These are phyloP conservation scores for Artemia franciscana DNA, from an alignment of 1,140 invertebrate genomes.

Conservation along the genomic window DNA sequence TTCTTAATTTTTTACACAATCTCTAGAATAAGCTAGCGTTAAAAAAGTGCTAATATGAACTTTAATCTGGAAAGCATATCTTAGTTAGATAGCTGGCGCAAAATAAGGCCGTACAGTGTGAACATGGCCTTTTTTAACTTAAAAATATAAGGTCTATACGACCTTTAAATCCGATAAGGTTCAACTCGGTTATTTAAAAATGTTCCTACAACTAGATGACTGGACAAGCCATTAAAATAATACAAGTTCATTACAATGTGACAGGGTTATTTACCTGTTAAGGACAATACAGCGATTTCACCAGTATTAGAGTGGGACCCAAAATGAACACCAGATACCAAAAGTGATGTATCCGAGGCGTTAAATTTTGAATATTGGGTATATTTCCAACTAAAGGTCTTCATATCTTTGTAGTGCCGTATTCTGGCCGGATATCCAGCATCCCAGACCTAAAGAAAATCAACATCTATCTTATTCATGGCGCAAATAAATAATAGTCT, in stretches of 20 bases:
- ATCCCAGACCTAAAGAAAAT: constrained; percentile 69
- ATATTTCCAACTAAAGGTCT: constrained; percentile 61
- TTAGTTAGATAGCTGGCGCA: too few relatives aligned
- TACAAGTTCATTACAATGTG: not conserved
- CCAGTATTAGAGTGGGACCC: constrained; percentile 47
- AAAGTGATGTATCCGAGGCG: constrained; percentile 47
- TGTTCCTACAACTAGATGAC: not conserved
- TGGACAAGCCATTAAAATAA: constrained; percentile 3
- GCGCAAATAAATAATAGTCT: too few relatives aligned
- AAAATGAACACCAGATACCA: constrained; percentile 69
- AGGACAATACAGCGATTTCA: constrained; percentile 50
- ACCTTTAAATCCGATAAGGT: not conserved
- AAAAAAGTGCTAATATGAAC: too few relatives aligned
- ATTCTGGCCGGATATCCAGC: constrained; percentile 41
- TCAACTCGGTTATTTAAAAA: not conserved
- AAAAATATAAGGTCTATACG: too few relatives aligned
- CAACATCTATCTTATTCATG: too few relatives aligned
- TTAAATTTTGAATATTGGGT: constrained; percentile 76
- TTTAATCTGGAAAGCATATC: too few relatives aligned
- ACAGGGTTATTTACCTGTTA: constrained; percentile 4
- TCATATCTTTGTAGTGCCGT: constrained; percentile 56
- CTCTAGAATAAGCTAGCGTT: too few relatives aligned
- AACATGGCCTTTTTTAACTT: too few relatives aligned
- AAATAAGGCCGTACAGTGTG: too few relatives aligned
- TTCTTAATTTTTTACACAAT: too few relatives aligned